Percentiles rank a stretch among this genome's conserved stretches.
Conservation (phyloP, 1,140 invertebrate species). For the Oreohelix idahoensis region DNA sequence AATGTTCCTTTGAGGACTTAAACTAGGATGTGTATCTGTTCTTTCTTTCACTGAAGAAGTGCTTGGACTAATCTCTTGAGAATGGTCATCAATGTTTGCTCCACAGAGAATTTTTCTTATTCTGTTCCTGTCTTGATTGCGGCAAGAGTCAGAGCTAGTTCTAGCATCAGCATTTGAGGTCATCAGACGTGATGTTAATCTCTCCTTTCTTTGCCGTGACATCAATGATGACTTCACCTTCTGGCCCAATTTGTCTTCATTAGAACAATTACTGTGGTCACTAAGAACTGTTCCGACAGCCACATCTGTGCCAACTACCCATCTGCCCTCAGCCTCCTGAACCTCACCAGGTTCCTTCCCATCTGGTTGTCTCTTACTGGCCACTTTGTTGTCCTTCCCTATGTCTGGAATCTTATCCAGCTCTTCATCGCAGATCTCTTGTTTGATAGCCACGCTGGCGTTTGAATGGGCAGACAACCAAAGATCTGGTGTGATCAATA, state of each 20-base stretch:
- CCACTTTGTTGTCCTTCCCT: neutral
- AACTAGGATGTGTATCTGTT: neutral
- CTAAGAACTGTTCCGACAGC: neutral
- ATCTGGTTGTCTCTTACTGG: conserved; percentile 17
- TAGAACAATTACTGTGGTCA: conserved; percentile 20
- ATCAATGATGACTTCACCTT: neutral
- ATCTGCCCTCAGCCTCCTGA: conserved; percentile 18
- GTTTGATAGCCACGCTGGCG: neutral
- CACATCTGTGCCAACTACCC: neutral
- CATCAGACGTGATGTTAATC: too few relatives aligned
- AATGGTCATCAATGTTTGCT: neutral
- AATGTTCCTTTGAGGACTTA: neutral
- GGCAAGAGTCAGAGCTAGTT: neutral
- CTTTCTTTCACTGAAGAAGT: neutral
- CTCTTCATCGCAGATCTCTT: conserved; percentile 10
- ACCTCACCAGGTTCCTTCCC: conserved; percentile 20
- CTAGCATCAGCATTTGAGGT: neutral
- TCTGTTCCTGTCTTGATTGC: neutral
- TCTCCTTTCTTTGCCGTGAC: neutral
- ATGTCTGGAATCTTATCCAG: neutral
- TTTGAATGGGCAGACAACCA: conserved; percentile 72
- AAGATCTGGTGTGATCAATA: conserved; percentile 88
- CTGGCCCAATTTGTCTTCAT: neutral
- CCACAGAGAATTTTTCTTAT: neutral
- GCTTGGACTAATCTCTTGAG: neutral